Conservation (phyloP, 2,888 invertebrate genomes). For the Nemotelus pantherinus region DNA sequence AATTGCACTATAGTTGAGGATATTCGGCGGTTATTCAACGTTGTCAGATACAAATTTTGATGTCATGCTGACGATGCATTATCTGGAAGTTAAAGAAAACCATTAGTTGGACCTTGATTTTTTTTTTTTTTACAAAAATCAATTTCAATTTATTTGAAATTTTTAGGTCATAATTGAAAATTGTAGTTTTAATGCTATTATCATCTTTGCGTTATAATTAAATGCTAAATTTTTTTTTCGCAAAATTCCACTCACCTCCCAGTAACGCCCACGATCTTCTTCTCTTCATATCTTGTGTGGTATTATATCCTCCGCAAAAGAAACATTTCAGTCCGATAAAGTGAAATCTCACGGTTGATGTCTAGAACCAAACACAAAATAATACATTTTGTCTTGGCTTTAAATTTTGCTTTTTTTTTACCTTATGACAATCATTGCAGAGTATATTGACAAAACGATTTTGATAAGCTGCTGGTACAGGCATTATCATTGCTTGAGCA, state of each 20-base stretch:
- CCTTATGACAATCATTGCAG: conserved; percentile 93
- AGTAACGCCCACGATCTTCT: conserved; percentile 59
- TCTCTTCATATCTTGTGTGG: conserved; percentile 73
- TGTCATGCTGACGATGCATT: conserved; percentile 60
- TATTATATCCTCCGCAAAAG: conserved; percentile 91
- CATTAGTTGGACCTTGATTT: neutral
- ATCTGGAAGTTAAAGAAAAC: conserved; percentile 52
- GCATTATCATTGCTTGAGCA: conserved; percentile 81
- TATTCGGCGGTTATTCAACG: too few relatives aligned
- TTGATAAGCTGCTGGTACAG: conserved; percentile 85
- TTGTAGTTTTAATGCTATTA: too few relatives aligned
- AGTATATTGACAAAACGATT: conserved; percentile 83
- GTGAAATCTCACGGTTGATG: conserved; percentile 84
- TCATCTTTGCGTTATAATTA: neutral
- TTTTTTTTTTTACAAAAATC: too few relatives aligned
- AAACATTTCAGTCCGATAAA: conserved; percentile 87
- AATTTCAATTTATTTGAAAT: too few relatives aligned
- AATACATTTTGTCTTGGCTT: neutral
- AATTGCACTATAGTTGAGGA: too few relatives aligned
- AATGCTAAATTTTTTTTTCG: conserved; percentile 7
- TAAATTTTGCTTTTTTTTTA: conserved; percentile 59
- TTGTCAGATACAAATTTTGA: too few relatives aligned
- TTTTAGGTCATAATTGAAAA: too few relatives aligned
- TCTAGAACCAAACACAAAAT: conserved; percentile 66
- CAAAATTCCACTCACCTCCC: conserved; percentile 4